Conservation (phyloP, 2,797 vertebrate species). For the Toxotes lorentzi region DNA sequence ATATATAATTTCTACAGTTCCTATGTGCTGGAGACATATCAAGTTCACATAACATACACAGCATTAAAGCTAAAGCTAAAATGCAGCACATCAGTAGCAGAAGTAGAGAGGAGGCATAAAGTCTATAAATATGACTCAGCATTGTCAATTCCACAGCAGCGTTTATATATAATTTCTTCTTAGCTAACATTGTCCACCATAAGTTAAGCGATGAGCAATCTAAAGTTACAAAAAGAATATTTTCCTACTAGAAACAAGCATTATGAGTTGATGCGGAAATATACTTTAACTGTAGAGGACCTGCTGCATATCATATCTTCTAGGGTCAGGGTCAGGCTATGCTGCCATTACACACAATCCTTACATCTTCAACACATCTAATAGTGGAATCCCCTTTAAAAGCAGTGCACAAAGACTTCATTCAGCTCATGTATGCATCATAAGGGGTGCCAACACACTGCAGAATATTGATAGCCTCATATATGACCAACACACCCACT, state of each 20-base stretch:
- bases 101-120: neutral
- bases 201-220: neutral
- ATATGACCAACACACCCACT: slow-evolving; percentile 35
- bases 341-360: slow-evolving; percentile 13
- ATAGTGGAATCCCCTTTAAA: slow-evolving; percentile 43
- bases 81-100: neutral
- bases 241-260: slow-evolving; percentile 6
- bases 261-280: neutral
- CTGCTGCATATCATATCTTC: neutral
- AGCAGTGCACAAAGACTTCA: slow-evolving; percentile 64
- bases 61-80: neutral
- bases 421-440: slow-evolving; percentile 49
- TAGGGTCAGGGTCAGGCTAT: neutral
- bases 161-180: neutral
- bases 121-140: neutral
- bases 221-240: neutral
- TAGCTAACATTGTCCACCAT: neutral
- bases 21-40: neutral
- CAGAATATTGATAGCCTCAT: slow-evolving; percentile 40
- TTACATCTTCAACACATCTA: slow-evolving; percentile 30
- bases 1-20: neutral
- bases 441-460: slow-evolving; percentile 34
- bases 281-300: neutral
- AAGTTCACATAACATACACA: neutral
- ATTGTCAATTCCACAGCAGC: neutral